Base-by-base conservation (phyloP, 2,888 invertebrate species). In the Sclerodermus sp. region DNA sequence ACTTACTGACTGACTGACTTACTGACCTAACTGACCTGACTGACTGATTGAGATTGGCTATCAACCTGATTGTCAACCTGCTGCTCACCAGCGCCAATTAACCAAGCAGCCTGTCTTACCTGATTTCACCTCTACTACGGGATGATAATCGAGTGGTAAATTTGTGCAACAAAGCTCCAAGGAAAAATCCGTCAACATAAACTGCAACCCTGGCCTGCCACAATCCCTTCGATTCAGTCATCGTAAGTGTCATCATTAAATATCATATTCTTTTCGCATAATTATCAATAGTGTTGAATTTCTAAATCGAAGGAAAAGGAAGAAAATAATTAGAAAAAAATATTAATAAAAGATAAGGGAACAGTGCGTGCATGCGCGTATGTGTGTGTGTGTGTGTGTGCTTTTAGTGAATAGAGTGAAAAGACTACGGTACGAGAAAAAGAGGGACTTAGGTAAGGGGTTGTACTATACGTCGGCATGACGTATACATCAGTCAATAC, bases 211-310 rank as follows among this genome's bases (percentile, higher is more conserved):
- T 77, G 77, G 76, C 76, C 77, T 77, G 74, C 72, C 76, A 75
- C 72, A 71, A 77, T 74, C 76, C 75, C 70, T 77, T 77, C 72
- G 73, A 77, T 63, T 75, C 76, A 68, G 77, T 76, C 73, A 76
- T 76, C 75, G 77, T 77, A 74, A 77, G 77, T 77, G 62, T 64
- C 56, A 34, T 34, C 41, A 29, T 15, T 17, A 45, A 13, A 37
- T 23, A 8, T 23, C 23, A 8, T 23, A 3, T 23, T 23, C 17
- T 45, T 10, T 10, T 36, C 15, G 36, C 4, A 14, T 3, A 23
- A 23, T 5, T 8, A 5, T 23, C 23, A 8, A 8, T 23, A 23
- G 23, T 23, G 23, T 32, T 39, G 18, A 40, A 47, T 37, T 44
- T 42, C 38, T 34, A n/a, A n/a, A n/a, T 14, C 30, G 29, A 14